A percentile compares a stretch with the other conserved stretches of the same genome.
These are phyloP conservation scores for Zaprionus kolodkinae DNA, from an alignment of 1,140 invertebrate species.

Conservation along the genomic window DNA sequence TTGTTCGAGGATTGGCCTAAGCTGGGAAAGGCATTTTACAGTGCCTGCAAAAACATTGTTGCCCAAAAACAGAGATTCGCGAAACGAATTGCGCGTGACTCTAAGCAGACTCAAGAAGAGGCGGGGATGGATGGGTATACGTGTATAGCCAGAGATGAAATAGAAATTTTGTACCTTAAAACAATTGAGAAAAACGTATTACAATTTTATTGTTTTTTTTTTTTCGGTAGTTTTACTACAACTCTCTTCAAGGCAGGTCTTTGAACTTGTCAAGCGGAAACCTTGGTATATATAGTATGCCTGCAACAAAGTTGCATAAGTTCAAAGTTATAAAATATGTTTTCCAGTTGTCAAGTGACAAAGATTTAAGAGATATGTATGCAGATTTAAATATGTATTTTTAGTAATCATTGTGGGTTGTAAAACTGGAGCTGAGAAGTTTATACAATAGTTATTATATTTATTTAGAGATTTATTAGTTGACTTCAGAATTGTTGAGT, in stretches of 20 bases:
- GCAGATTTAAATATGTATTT: not conserved
- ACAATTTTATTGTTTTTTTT: not conserved
- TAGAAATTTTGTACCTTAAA: not conserved
- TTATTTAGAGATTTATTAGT: too few species aligned
- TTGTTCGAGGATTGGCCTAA: constrained; percentile 23
- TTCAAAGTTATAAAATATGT: not conserved
- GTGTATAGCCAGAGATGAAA: not conserved
- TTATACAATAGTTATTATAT: too few species aligned
- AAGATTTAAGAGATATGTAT: not conserved
- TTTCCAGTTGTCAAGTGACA: not conserved
- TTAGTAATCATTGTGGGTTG: too few species aligned
- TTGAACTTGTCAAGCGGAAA: not conserved
- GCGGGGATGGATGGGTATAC: not conserved
- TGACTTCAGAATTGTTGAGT: too few species aligned
- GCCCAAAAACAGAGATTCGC: constrained; percentile 7
- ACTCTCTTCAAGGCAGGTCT: not conserved
- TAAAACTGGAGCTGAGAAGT: too few species aligned
- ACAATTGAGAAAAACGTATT: not conserved
- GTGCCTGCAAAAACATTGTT: constrained; percentile 18
- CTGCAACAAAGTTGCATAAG: not conserved
- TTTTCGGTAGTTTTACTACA: not conserved
- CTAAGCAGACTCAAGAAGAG: not conserved
- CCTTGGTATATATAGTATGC: not conserved
- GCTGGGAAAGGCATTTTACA: constrained; percentile 17
- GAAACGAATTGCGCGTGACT: constrained; percentile 1